Base-by-base conservation (phyloP, 2,888 invertebrate genomes). In the Caenorhabditis auriculariae region DNA sequence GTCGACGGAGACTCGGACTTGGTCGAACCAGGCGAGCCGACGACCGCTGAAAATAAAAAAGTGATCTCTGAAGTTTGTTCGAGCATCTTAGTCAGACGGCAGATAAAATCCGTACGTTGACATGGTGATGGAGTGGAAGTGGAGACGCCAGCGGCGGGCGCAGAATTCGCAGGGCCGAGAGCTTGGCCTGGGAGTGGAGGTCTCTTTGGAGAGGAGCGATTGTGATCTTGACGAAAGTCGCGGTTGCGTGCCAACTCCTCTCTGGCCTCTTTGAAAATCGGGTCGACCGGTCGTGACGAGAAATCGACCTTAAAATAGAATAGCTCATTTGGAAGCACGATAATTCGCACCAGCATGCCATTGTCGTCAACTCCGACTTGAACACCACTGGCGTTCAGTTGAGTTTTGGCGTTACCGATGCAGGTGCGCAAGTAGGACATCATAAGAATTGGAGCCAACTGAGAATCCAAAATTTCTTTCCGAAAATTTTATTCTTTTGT, bases 401-500 rank as follows among this genome's bases (percentile, higher is more conserved):
- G 66, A 19, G 66, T 63, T 58, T 78, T 77, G 35, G 72, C 71
- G 44, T 67, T 67, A 4, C 66, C 67, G 54, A 78, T 66, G 49
- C 78, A 75, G 45, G 55, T 72, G 57, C 77, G 78, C 55, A 78
- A 63, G 55, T 75, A 79, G 42, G 76, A 76, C 65, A 77, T 72
- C 77, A 77, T 77, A 46, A 72, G 59, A 50, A 71, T 71, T 29
- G 73, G 71, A 28, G 73, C 73, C 44, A 73, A 55, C 73, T 73
- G 65, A n/a, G n/a, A n/a, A n/a, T n/a, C n/a, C n/a, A n/a, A n/a
- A n/a, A n/a, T n/a, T n/a, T n/a, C n/a, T n/a, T n/a, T 12, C n/a
- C 44, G 12, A 45, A 35, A 35, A 3, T 35, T 29, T 24, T 15
- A 6, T 15, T 15, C 29, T 26, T 28, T 3, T 4, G 5, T 54